phyloP scores from a whole-genome alignment of 2,113 vertebrate genomes.

The Beaufortia kweichowensis region DNA sequence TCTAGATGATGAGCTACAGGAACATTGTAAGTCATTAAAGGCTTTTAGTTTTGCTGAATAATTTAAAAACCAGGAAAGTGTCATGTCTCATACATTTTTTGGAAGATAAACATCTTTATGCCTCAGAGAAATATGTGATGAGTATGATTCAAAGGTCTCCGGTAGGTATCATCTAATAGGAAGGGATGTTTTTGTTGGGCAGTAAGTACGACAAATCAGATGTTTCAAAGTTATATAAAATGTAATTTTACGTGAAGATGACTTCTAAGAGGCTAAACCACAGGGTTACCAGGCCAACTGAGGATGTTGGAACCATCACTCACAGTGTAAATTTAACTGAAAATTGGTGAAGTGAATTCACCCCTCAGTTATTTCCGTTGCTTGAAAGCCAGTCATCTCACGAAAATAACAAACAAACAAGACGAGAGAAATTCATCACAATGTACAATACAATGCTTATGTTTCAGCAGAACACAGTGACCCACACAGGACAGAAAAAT shows the following conservation, averaged over 20 bases:
- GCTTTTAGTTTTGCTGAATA: no score
- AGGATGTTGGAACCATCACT: no score
- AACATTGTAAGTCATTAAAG: no score
- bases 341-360: no score
- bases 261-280: neutral
- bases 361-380: neutral
- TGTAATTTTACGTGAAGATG: neutral
- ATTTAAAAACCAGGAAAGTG: no score
- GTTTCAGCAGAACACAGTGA: neutral
- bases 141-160: no score
- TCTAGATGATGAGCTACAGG: no score
- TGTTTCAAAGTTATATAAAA: neutral
- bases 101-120: no score
- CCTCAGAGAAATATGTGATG: no score
- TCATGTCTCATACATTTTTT: no score
- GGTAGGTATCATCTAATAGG: no score
- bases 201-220: neutral
- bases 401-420: neutral
- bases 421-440: neutral
- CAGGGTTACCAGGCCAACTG: neutral
- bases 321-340: no score
- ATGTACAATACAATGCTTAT: neutral
- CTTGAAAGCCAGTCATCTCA: neutral
- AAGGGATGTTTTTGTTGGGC: neutral
- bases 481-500: constrained; percentile 12